Evolutionary conservation across 2,113 vertebrate species (phyloP).

Genomic region (Accipiter virgatus): DNA sequence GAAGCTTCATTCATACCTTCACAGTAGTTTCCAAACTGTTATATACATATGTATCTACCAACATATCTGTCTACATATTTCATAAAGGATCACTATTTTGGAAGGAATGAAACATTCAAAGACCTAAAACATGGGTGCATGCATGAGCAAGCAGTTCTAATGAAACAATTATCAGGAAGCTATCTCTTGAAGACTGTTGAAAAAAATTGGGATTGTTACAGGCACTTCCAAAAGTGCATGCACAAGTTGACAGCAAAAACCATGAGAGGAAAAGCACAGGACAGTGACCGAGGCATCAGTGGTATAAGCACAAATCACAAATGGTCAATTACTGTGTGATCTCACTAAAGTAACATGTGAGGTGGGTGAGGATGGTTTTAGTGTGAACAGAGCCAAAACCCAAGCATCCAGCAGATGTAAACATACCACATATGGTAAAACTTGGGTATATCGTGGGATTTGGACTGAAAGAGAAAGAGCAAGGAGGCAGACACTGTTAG

Average conservation of each 20-base stretch:
- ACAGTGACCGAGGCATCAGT: not conserved
- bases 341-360: not conserved
- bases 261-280: not conserved
- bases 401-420: not conserved
- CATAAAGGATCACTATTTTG: not conserved
- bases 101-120: not conserved
- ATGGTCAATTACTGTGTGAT: not conserved
- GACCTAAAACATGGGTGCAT: not conserved
- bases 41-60: no score
- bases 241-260: not conserved
- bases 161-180: not conserved
- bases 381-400: not conserved
- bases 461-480: not conserved
- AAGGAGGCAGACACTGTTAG: not conserved
- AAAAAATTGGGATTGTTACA: not conserved
- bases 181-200: not conserved
- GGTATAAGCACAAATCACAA: not conserved
- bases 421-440: not conserved
- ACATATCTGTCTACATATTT: not conserved
- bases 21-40: not conserved
- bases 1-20: not conserved
- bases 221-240: not conserved
- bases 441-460: accelerated
- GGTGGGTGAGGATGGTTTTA: not conserved
- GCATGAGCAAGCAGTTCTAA: not conserved